These are phyloP conservation scores for Phenganax subtilis DNA, from an alignment of 92 coral and sea anemone species.

Conservation along the genomic window DNA sequence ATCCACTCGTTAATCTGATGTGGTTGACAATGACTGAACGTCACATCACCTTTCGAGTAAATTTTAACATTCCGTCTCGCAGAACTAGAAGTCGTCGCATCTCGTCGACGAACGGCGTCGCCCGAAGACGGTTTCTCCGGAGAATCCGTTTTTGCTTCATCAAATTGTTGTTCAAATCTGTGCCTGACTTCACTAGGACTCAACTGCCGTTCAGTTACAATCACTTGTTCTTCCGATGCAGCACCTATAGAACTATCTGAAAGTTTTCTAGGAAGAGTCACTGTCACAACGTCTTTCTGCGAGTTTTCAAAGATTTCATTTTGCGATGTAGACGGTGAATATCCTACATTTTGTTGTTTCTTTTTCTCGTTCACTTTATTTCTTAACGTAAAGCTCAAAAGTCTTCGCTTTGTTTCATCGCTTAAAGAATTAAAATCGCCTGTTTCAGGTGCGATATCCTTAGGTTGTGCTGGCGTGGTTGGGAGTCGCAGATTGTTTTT, in stretches of 20 bases:
- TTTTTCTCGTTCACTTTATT: constrained; percentile 84
- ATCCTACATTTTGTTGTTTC: constrained; percentile 59
- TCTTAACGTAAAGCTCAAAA: constrained; percentile 73
- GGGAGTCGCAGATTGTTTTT: constrained; percentile 55
- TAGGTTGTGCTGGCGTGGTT: constrained; percentile 43
- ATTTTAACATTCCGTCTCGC: constrained; percentile 33
- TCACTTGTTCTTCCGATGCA: constrained; percentile 5
- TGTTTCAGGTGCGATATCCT: constrained; percentile 34
- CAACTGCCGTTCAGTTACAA: constrained; percentile 29
- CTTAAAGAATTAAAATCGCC: constrained; percentile 68
- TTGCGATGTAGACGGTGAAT: constrained; percentile 5
- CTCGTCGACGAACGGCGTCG: constrained; percentile 29
- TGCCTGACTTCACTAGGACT: constrained; percentile 15
- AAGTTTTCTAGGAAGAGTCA: not conserved
- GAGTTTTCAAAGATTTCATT: constrained; percentile 32
- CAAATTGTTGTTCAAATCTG: constrained; percentile 18
- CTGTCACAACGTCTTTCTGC: not conserved
- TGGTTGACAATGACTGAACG: constrained; percentile 32
- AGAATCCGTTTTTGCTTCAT: not conserved
- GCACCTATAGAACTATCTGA: not conserved
- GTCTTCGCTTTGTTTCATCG: constrained; percentile 74
- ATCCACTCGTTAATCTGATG: constrained; percentile 31
- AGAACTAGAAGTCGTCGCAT: constrained; percentile 20
- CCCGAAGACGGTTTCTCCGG: not conserved
- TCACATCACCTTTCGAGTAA: constrained; percentile 27